phyloP scores from a whole-genome alignment of 2,113 vertebrate species.

The Aspidoscelis tigris region DNA sequence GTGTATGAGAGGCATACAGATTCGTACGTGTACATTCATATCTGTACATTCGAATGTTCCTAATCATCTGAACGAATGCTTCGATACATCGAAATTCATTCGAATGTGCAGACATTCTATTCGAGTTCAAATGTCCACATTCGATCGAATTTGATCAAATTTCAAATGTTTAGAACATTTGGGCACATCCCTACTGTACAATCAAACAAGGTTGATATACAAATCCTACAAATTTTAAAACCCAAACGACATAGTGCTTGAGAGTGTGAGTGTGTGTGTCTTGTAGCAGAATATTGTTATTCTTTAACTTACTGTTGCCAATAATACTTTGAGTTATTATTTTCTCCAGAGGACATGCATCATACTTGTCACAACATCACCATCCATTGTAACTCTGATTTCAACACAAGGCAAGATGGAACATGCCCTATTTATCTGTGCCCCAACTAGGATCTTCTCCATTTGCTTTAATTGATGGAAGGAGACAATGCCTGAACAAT shows the following conservation, averaged over 20 bases:
- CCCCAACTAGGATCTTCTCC: constrained; percentile 64
- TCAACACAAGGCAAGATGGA: constrained; percentile 64
- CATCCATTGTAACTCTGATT: constrained; percentile 59
- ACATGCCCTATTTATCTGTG: constrained; percentile 76
- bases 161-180: no score
- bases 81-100: no score
- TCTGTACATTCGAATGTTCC: no score
- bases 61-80: no score
- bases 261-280: neutral
- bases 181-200: no score
- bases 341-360: constrained; percentile 3
- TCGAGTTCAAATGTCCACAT: no score
- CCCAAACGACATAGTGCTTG: neutral
- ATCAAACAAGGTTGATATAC: neutral
- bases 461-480: constrained; percentile 59
- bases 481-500: constrained; percentile 73
- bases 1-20: no score
- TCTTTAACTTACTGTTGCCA: constrained; percentile 9
- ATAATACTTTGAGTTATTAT: constrained; percentile 32
- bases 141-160: no score
- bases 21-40: no score
- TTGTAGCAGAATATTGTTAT: constrained; percentile 25
- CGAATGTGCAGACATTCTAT: no score
- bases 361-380: constrained; percentile 72
- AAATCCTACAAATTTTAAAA: neutral